Conservation (phyloP, 1,140 invertebrate species). For the Chrysomallon squamiferum region DNA sequence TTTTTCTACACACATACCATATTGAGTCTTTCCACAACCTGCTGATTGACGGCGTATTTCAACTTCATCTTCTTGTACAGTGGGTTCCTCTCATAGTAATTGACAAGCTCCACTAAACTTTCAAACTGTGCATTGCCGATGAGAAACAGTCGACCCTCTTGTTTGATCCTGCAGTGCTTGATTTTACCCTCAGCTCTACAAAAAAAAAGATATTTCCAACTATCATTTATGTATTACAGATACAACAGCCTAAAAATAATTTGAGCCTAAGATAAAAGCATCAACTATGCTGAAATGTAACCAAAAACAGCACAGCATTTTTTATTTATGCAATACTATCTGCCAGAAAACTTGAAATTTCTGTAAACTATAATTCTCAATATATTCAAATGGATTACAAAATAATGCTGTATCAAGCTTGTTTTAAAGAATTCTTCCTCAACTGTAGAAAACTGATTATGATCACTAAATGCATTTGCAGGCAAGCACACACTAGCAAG, state of each 20-base stretch:
- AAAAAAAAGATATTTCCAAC: not conserved
- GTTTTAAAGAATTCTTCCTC: not conserved
- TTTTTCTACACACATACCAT: conserved; percentile 67
- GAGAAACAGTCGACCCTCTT: conserved; percentile 87
- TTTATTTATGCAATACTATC: too few relatives aligned
- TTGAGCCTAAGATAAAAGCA: too few relatives aligned
- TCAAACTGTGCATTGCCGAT: conserved; percentile 93
- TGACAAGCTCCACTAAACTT: conserved; percentile 89
- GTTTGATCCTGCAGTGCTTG: conserved; percentile 92
- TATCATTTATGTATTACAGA: not conserved
- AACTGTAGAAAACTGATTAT: not conserved
- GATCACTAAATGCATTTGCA: not conserved
- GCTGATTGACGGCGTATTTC: conserved; percentile 84
- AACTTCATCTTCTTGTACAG: conserved; percentile 90
- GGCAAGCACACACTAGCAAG: too few relatives aligned
- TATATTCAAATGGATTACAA: not conserved
- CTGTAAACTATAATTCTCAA: too few relatives aligned
- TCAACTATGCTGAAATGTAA: too few relatives aligned
- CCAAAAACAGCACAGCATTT: too few relatives aligned
- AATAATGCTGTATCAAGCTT: not conserved
- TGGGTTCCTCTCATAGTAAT: conserved; percentile 88
- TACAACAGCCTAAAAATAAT: not conserved
- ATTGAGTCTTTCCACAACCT: conserved; percentile 72
- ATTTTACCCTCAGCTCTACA: conserved; percentile 88
- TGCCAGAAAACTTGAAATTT: too few relatives aligned